Base-by-base conservation (phyloP, 1,140 invertebrate genomes). In the Orussus abietinus region DNA sequence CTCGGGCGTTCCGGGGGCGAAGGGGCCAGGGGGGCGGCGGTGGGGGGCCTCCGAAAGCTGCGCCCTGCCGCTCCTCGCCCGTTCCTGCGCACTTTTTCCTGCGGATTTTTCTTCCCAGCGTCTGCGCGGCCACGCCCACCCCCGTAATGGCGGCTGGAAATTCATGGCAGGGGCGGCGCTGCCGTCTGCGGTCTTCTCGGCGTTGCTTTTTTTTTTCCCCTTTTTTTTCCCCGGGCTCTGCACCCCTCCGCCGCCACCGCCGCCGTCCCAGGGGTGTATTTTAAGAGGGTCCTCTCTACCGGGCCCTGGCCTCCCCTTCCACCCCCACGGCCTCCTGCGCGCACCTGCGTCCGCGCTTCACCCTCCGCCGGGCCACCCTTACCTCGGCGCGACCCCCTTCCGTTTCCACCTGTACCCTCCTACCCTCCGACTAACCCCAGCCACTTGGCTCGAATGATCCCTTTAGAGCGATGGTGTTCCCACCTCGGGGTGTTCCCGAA, bases 121-220 rank as follows among this genome's bases (percentile, higher is more conserved):
- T 67, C 66, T 66, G 66, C 66, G 66, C 66, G 55, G 63, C 66
- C 66, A 67, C 66, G 66, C 66, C 59, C 56, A 60, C 42, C 45
- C 42, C 51, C 44, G 62, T 63, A 62, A 69, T 69, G 66, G 66
- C 66, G 58, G 53, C 63, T 51, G 49, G 54, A 55, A 63, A 62
- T 57, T 58, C 53, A 53, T 53, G 48, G 55, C 55, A 55, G 51
- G 61, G 62, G 60, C 55, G 63, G 42, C 59, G 35, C 52, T 59
- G n/a, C n/a, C n/a, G n/a, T n/a, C n/a, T n/a, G n/a, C n/a, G n/a
- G n/a, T n/a, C n/a, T n/a, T n/a, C n/a, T n/a, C n/a, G n/a, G n/a
- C n/a, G n/a, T n/a, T n/a, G n/a, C n/a, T n/a, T n/a, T n/a, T n/a
- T n/a, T n/a, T n/a, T n/a, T n/a, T n/a, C n/a, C n/a, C n/a, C n/a